Evolutionary conservation across 1,140 invertebrate genomes (phyloP).

Genomic region (Macrocentrus cingulum): DNA sequence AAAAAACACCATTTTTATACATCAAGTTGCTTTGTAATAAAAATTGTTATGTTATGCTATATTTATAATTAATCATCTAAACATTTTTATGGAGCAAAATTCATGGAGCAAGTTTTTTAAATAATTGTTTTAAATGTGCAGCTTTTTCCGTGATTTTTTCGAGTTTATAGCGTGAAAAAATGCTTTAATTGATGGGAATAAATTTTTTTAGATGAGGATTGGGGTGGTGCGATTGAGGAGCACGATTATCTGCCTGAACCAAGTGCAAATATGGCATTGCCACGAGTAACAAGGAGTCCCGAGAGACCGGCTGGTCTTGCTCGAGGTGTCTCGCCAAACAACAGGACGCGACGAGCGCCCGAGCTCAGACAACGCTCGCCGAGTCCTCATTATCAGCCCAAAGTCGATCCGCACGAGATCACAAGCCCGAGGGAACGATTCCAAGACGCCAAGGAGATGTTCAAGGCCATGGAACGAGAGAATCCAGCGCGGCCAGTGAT

Average conservation of each 20-base stretch:
- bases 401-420: conserved; percentile 44
- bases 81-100: too few relatives aligned
- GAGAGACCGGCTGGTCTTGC: conserved; percentile 39
- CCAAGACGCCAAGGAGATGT: conserved; percentile 82
- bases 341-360: conserved; percentile 42
- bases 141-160: too few relatives aligned
- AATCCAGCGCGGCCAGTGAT: conserved; percentile 59
- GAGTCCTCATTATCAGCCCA: conserved; percentile 56
- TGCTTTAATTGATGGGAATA: too few relatives aligned
- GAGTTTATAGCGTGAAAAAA: too few relatives aligned
- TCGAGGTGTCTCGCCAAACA: conserved; percentile 42
- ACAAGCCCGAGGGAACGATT: conserved; percentile 71
- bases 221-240: conserved; percentile 48
- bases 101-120: too few relatives aligned
- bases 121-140: too few relatives aligned
- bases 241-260: conserved; percentile 45
- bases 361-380: conserved; percentile 60
- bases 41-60: too few relatives aligned
- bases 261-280: conserved; percentile 46
- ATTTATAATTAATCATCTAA: too few relatives aligned
- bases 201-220: conserved; percentile 52
- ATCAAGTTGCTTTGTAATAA: too few relatives aligned
- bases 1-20: too few relatives aligned
- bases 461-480: conserved; percentile 74
- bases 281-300: conserved; percentile 49